phyloP scores from a whole-genome alignment of 2,797 vertebrate genomes.

The Microctenopoma stevenorrisi region DNA sequence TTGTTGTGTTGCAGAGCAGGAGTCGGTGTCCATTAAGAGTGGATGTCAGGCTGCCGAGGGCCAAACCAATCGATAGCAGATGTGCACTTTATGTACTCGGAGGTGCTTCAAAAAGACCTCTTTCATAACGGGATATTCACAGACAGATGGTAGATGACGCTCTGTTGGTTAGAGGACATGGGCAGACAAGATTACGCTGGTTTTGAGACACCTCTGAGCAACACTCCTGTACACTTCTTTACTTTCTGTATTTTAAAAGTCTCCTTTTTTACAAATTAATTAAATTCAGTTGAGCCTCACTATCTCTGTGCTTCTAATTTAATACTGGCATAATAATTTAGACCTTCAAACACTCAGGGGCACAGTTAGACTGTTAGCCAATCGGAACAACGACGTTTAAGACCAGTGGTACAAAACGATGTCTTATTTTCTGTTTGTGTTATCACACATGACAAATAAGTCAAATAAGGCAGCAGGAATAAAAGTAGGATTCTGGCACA shows the following conservation, averaged over 20 bases:
- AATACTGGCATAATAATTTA: neutral
- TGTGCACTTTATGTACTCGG: slow-evolving; percentile 42
- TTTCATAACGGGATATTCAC: slow-evolving; percentile 27
- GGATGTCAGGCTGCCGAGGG: slow-evolving; percentile 35
- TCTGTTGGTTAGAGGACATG: neutral
- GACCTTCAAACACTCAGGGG: neutral
- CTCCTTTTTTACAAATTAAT: too few species aligned
- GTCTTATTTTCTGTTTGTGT: too few species aligned
- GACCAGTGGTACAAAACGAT: too few species aligned
- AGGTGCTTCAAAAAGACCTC: slow-evolving; percentile 35
- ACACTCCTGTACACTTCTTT: neutral
- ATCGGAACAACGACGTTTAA: too few species aligned
- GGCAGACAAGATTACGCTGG: neutral
- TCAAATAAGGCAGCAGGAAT: neutral
- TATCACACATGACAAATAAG: neutral
- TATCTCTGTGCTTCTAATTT: neutral
- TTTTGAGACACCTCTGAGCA: neutral
- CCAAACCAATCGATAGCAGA: slow-evolving; percentile 44
- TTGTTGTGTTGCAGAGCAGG: slow-evolving; percentile 56
- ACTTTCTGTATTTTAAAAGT: neutral
- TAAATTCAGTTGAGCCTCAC: neutral
- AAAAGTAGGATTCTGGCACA: too few species aligned
- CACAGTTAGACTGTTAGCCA: too few species aligned
- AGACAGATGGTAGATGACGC: neutral
- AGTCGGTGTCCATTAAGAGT: slow-evolving; percentile 52